Conservation (phyloP, 2,888 invertebrate genomes). For the Imbricaverruca yamaguchii region DNA sequence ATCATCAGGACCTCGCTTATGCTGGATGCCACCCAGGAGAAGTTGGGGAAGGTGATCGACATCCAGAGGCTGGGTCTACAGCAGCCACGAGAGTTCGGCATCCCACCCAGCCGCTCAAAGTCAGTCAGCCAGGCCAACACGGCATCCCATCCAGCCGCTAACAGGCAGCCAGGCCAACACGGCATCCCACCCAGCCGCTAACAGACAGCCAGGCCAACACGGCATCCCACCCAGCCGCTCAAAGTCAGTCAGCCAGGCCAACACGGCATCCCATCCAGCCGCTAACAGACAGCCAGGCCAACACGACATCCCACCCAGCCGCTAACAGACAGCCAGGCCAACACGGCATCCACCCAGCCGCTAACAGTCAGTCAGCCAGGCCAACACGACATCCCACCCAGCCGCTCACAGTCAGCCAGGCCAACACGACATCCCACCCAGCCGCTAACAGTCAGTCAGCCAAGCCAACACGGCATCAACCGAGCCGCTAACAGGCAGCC, state of each 20-base stretch:
- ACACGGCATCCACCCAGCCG: not conserved
- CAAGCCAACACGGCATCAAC: too few relatives aligned
- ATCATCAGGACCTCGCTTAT: conserved; percentile 41
- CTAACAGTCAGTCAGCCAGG: not conserved
- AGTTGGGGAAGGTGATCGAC: conserved; percentile 64
- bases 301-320: too few relatives aligned
- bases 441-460: too few relatives aligned
- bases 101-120: not conserved
- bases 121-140: not conserved
- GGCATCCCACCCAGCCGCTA: too few relatives aligned
- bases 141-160: too few relatives aligned
- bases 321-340: not conserved
- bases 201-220: not conserved
- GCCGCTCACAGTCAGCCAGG: too few relatives aligned
- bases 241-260: not conserved
- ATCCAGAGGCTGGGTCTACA: not conserved
- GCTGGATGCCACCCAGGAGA: conserved; percentile 66
- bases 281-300: too few relatives aligned
- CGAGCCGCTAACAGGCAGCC: too few relatives aligned
- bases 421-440: too few relatives aligned
- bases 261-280: too few relatives aligned
- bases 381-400: too few relatives aligned
- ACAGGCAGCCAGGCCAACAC: too few relatives aligned
- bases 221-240: not conserved
- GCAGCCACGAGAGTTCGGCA: conserved; percentile 8